Conservation (phyloP, 2,113 vertebrate species). For the Blennius ocellaris region DNA sequence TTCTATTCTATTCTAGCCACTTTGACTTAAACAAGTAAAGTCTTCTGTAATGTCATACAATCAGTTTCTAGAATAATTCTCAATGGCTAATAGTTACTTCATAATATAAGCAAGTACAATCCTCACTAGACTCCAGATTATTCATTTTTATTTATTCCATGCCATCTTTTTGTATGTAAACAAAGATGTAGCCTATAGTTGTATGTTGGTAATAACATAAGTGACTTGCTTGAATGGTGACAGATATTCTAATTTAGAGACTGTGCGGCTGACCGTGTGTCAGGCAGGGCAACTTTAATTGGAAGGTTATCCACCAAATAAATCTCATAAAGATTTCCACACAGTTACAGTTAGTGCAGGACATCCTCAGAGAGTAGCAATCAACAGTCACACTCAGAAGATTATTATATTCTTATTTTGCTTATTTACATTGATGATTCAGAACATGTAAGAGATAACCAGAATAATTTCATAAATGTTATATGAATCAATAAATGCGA, state of each 20-base stretch:
- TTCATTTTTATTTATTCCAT: neutral
- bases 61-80: neutral
- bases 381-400: too few relatives aligned
- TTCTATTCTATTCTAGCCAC: too few relatives aligned
- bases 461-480: neutral
- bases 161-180: conserved; percentile 10
- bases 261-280: conserved; percentile 43
- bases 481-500: neutral
- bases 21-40: neutral
- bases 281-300: conserved; percentile 62
- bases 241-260: conserved; percentile 42
- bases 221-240: conserved; percentile 27
- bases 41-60: neutral
- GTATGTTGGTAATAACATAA: conserved; percentile 22
- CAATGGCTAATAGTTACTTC: neutral
- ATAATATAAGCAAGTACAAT: neutral
- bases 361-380: neutral
- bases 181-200: neutral
- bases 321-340: conserved; percentile 14
- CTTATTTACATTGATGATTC: neutral
- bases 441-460: neutral
- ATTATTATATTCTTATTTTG: neutral
- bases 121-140: neutral
- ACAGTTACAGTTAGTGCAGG: conserved; percentile 22
- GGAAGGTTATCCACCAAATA: conserved; percentile 49